These are phyloP conservation scores for Lottia gigantea DNA, from an alignment of 2,888 invertebrate species.

Conservation along the genomic window DNA sequence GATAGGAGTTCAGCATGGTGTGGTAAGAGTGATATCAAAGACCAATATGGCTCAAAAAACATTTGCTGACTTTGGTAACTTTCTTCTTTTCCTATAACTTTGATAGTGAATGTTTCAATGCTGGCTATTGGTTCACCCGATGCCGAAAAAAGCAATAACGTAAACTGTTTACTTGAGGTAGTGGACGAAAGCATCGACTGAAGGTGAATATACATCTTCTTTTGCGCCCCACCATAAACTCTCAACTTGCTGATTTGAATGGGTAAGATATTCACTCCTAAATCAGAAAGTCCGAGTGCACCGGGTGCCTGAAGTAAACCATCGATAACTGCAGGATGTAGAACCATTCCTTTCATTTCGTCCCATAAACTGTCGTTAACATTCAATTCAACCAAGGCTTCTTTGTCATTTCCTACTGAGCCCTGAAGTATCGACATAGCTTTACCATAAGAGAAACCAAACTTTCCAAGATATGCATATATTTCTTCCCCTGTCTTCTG, in stretches of 20 bases:
- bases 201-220: conserved; percentile 16
- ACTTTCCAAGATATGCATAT: conserved; percentile 14
- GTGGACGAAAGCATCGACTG: background rate
- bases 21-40: too few species aligned
- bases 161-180: background rate
- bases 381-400: conserved; percentile 8
- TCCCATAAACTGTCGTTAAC: background rate
- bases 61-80: background rate
- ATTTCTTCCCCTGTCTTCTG: conserved; percentile 11
- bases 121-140: conserved; percentile 13
- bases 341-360: conserved; percentile 13
- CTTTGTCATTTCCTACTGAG: background rate
- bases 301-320: conserved; percentile 14
- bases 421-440: conserved; percentile 2
- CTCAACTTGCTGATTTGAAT: conserved; percentile 4
- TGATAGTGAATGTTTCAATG: conserved; percentile 11
- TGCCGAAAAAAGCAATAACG: background rate
- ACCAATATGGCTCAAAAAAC: too few species aligned
- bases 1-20: too few species aligned
- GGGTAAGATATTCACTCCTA: conserved; percentile 13
- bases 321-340: conserved; percentile 25
- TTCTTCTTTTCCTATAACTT: conserved; percentile 7
- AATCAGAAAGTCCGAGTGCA: background rate
- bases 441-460: conserved; percentile 13
- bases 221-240: background rate